phyloP scores from a whole-genome alignment of 1,140 invertebrate genomes.

The Campoletis sonorensis region DNA sequence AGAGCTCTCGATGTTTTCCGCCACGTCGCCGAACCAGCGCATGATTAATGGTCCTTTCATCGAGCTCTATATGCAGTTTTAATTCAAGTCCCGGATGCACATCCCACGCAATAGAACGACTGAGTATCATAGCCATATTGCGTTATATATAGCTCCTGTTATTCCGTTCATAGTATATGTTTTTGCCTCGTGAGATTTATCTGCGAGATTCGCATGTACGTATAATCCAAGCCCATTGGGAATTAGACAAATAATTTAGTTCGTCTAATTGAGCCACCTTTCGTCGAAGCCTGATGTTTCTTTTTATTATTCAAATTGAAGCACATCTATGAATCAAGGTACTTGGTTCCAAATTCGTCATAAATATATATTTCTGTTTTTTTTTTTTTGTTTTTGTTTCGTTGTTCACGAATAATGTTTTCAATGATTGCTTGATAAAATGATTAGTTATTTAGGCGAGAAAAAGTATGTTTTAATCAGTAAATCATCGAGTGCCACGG shows the following conservation, averaged over 20 bases:
- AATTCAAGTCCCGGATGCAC: background rate
- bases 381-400: too few relatives aligned
- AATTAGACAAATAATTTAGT: background rate
- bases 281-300: too few relatives aligned
- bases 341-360: too few relatives aligned
- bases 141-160: background rate
- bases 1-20: conserved; percentile 1
- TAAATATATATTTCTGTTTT: too few relatives aligned
- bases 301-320: too few relatives aligned
- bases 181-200: background rate
- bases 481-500: background rate
- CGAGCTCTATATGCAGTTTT: background rate
- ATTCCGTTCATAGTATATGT: background rate
- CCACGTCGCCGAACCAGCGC: background rate
- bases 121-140: background rate
- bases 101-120: background rate
- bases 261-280: too few relatives aligned
- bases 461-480: too few relatives aligned
- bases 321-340: too few relatives aligned
- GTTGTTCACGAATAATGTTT: too few relatives aligned
- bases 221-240: background rate
- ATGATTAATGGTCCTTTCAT: background rate
- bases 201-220: background rate
- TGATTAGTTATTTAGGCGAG: too few relatives aligned
- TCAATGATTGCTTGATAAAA: too few relatives aligned